Evolutionary conservation across 2,888 invertebrate genomes (phyloP), one percentile per base, ranked within the genome.

Genomic region (Seira musarum): DNA sequence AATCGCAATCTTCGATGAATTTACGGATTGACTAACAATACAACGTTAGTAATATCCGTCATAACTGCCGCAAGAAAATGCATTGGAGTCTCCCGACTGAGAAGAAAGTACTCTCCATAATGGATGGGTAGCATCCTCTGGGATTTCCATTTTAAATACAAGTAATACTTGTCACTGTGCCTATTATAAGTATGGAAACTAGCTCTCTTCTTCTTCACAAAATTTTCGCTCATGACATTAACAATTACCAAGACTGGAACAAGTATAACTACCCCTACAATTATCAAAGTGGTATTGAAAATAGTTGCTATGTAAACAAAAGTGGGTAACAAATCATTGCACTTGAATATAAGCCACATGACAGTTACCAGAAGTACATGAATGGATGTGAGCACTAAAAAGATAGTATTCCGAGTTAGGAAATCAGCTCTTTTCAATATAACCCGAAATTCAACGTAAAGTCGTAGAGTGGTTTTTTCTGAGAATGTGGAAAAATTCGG

Each of bases 1-100:
- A n/a, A n/a, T n/a, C n/a, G n/a, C n/a, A n/a, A n/a, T n/a, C n/a
- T n/a, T n/a, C n/a, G n/a, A n/a, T n/a, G 22, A 22, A 21, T 15
- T 19, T 63, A 66, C 40, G 73, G 73, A 53, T 73, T 17, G 3
- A 73, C 15, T 2, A 73, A 22, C 57, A 73, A 66, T 2, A 66
- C 63, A 6, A 57, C 2, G 35, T 73, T 73, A 1, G 73, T 73
- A 1, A 73, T 19, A 35, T 73, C 66, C 1, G 65, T 73, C 17
- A 73, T 66, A 1, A 66, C 13, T n/a, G 66, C 65, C 6, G 63
- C 24, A 8, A 72, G n/a, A 17, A 49, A 72, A 17, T 22, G 40
- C 2, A 49, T n/a, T 24, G 57, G 57, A 1, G 66, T 65, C 15
- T 57, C 1, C 17, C 30, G 5, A n/a, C 35, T 57, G 1, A 73